Conservation (phyloP, 2,888 invertebrate species). For the Xanthia icteritia region DNA sequence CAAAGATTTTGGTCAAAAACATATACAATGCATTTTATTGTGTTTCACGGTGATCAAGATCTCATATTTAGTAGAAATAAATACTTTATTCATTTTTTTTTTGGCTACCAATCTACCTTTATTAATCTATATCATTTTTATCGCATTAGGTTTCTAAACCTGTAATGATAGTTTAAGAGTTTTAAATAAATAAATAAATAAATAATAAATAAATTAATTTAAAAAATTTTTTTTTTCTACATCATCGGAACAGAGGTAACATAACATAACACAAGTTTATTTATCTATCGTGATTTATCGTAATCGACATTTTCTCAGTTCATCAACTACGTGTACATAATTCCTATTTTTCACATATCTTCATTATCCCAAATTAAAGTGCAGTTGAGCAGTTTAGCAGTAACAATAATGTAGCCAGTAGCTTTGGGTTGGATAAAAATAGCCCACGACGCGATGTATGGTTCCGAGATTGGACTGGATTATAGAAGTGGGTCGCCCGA, state of each 20-base stretch:
- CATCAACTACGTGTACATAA: not conserved
- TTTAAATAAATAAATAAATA: too few species aligned
- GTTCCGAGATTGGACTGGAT: conserved; percentile 48
- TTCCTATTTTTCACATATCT: not conserved
- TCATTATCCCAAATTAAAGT: not conserved
- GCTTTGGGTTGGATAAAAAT: conserved; percentile 43
- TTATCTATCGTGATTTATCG: too few species aligned
- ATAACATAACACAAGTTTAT: too few species aligned
- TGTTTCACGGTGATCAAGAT: not conserved
- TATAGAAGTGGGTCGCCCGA: conserved; percentile 53
- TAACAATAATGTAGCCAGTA: conserved; percentile 26
- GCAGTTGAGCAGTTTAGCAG: not conserved
- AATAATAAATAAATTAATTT: too few species aligned
- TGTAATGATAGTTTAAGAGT: too few species aligned
- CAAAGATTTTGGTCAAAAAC: not conserved
- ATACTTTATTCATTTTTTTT: too few species aligned
- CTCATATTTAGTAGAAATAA: not conserved
- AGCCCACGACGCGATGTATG: conserved; percentile 43
- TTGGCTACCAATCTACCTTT: too few species aligned
- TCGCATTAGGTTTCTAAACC: too few species aligned
- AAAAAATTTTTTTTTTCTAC: too few species aligned
- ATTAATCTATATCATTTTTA: too few species aligned
- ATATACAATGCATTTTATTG: not conserved
- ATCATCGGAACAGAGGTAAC: too few species aligned
- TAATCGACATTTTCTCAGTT: too few species aligned